Percentiles rank a stretch among this genome's conserved stretches.
phyloP scores from a whole-genome alignment of 2,797 vertebrate species.

The Artibeus lituratus region DNA sequence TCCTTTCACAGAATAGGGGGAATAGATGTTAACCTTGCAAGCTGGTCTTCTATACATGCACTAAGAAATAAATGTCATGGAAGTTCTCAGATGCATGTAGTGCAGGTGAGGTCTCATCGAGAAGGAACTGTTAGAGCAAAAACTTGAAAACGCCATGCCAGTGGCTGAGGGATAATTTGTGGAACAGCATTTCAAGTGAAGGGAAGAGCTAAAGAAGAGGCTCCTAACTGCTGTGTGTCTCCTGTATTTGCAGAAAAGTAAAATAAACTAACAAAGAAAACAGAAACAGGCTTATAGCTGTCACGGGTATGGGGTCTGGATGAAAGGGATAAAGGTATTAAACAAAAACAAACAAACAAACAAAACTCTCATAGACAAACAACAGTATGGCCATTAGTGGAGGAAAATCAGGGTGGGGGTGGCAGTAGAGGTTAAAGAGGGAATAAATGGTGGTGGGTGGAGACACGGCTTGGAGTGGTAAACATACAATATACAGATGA shows the following conservation, averaged over 20 bases:
- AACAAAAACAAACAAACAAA: neutral
- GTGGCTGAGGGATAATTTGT: neutral
- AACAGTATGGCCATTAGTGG: neutral
- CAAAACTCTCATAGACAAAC: neutral
- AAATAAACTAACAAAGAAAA: neutral
- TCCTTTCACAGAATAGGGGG: neutral
- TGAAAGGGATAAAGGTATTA: neutral
- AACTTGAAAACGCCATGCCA: neutral
- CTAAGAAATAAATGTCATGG: neutral
- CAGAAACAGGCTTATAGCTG: neutral
- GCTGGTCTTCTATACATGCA: neutral
- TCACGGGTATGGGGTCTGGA: neutral
- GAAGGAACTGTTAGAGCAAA: neutral
- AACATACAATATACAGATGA: neutral
- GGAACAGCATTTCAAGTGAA: neutral
- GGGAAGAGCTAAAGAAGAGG: neutral
- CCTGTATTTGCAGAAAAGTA: neutral
- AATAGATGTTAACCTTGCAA: neutral
- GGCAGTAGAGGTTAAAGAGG: neutral
- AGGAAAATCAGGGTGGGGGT: neutral
- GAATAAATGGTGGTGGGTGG: too few species aligned
- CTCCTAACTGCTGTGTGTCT: neutral
- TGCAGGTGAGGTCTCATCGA: neutral
- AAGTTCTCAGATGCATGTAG: neutral
- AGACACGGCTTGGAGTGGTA: neutral